Evolutionary conservation across 2,888 invertebrate genomes (phyloP).

Genomic region (Antheraea assamensis): DNA sequence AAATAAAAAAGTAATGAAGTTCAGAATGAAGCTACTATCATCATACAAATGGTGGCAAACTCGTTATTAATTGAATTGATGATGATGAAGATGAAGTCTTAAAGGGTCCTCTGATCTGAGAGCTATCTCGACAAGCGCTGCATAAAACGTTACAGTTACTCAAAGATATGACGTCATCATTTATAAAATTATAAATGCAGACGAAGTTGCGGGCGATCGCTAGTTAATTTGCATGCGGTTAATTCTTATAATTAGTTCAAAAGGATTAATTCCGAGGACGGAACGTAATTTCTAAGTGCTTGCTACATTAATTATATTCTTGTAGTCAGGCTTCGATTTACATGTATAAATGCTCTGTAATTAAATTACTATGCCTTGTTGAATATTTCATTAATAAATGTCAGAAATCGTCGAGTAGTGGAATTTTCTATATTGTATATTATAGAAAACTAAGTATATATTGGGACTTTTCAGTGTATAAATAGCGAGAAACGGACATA

Average conservation of each 20-base stretch:
- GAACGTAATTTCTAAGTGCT: not conserved
- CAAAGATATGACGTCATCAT: too few species aligned
- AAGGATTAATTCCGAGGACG: not conserved
- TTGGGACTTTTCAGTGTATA: not conserved
- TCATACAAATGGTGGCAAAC: too few species aligned
- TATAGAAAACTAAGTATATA: not conserved
- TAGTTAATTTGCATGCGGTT: too few species aligned
- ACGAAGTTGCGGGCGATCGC: too few species aligned
- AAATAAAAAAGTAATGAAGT: too few species aligned
- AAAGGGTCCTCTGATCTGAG: too few species aligned
- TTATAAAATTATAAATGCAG: too few species aligned
- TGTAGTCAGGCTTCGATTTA: not conserved
- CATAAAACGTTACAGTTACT: too few species aligned
- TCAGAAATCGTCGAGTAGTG: not conserved
- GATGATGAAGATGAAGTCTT: too few species aligned
- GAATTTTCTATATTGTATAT: not conserved
- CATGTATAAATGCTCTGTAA: not conserved
- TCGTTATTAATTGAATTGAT: too few species aligned
- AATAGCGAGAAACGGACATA: not conserved
- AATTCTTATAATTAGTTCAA: not conserved
- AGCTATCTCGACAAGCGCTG: too few species aligned
- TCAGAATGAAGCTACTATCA: too few species aligned
- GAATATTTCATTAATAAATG: slow-evolving; percentile 1
- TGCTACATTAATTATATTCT: not conserved
- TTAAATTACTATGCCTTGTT: not conserved